phyloP scores from a whole-genome alignment of 2,888 invertebrate species.

The Drosophila leonis region DNA sequence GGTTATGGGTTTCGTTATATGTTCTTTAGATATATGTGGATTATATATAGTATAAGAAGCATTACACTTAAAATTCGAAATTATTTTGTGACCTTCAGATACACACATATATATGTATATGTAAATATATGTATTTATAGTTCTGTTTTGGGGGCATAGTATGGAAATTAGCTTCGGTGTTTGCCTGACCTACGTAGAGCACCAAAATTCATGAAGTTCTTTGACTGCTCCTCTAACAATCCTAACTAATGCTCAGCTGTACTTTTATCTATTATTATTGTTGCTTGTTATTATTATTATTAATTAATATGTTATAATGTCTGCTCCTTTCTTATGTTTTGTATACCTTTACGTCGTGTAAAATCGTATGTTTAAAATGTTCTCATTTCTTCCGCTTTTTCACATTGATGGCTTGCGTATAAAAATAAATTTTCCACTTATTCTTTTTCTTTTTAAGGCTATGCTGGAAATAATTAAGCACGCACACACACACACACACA shows the following conservation, averaged over 20 bases:
- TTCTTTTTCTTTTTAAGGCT: slow-evolving; percentile 37
- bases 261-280: slow-evolving; percentile 1
- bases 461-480: slow-evolving; percentile 41
- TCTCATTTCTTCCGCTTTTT: neutral
- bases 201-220: slow-evolving; percentile 44
- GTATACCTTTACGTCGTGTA: slow-evolving; percentile 21
- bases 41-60: slow-evolving; percentile 11
- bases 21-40: slow-evolving; percentile 5
- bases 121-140: neutral
- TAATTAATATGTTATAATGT: neutral
- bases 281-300: neutral
- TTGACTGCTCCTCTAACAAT: slow-evolving; percentile 8
- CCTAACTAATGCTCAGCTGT: slow-evolving; percentile 38
- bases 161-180: slow-evolving; percentile 20
- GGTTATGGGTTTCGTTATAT: slow-evolving; percentile 30
- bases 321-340: neutral
- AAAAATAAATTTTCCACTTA: slow-evolving; percentile 53
- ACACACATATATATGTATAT: neutral
- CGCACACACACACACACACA: slow-evolving; percentile 1
- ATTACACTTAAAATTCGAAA: slow-evolving; percentile 25
- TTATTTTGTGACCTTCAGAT: slow-evolving; percentile 25
- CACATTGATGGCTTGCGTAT: slow-evolving; percentile 52
- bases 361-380: slow-evolving; percentile 33
- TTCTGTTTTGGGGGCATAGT: neutral
- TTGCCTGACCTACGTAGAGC: slow-evolving; percentile 41